Evolutionary conservation across 1,140 invertebrate species (phyloP), one percentile per base, ranked within the genome.

Genomic region (Babylonia areolata): DNA sequence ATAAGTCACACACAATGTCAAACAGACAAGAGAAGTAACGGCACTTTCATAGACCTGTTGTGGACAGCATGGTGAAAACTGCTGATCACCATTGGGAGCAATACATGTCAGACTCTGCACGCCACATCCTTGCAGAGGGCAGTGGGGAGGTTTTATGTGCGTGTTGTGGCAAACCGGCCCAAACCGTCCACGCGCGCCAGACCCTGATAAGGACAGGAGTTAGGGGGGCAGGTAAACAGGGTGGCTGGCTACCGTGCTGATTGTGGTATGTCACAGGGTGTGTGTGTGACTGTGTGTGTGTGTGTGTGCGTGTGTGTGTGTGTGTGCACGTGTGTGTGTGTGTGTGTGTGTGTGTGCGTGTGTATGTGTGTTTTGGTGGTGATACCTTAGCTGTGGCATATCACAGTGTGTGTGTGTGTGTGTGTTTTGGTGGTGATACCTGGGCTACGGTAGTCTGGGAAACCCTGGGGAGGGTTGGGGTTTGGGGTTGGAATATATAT

Each of bases 161-260:
- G 75, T 40, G 75, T 77, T 77, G 75, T 77, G n/a, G 20, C 15
- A 77, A 77, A 77, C 75, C 9, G 75, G 40, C 12, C 35, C 75
- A 77, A 77, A 77, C 75, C 17, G 75, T 11, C 58, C 58, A 64
- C 58, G 2, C 58, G 28, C 28, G 15, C 37, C 15, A 28, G 39
- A 12, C 75, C 33, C 11, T 77, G 75, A 77, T 77, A 77, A 77
- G 75, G 37, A 2, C 37, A 28, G 6, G 20, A 23, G 75, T 39
- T 77, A 40, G 3, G 37, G 3, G 17, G 75, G 2, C 17, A 77
- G 75, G 75, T 20, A 77, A 40, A 77, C 28, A 40, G 15, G 2
- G 2, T 15, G 71, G 71, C 3, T 15, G 40, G 17, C 75, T 77
- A 64, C 28, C 75, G 5, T 77, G 75, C 75, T 40, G 39, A 77